Evolutionary conservation across 2,797 vertebrate species (phyloP), one percentile per base, ranked within the genome.

Genomic region (Enteromius paludinosus): DNA sequence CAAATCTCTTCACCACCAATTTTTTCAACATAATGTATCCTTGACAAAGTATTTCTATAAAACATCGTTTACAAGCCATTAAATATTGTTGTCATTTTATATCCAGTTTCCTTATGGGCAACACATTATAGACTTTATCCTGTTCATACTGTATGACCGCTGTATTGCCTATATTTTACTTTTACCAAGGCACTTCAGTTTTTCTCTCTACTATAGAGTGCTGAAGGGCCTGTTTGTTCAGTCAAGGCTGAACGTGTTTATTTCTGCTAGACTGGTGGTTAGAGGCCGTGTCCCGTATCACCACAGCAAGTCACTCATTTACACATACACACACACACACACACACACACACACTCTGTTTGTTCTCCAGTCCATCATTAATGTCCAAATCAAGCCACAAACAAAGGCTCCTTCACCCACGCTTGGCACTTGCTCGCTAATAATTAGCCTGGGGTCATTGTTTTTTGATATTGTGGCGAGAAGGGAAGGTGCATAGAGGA

Each of bases 371-470:
- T 92, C 87, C 89, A 93, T 92, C 88, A 92, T 93, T 93, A 91
- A 93, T 92, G 92, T 90, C 83, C 85, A 86, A 89, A 89, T 88
- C 88, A 89, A 85, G 45, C 25, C 73, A 86, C 86, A 90, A 92
- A 91, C 92, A 92, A 92, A 89, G 88, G 86, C 87, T 78, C 69
- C 38, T 68, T 15, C 88, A 89, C 90, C 89, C 54, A 0, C 62
- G 72, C 78, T 86, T 72, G 45, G 85, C 84, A 71, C 81, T 83
- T 17, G 69, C 88, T 86, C 5, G 3, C 87, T 87, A 81, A 93
- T 93, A 91, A 93, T 94, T 91, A 93, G 90, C 90, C 79, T 12
- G 83, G 85, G 91, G 91, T 92, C 92, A 93, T 91, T 83, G 91
- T 89, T 93, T 92, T 92, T 91, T 92, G 90, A 93, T 91, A 89